Conservation (phyloP, 2,888 invertebrate genomes). For the Bombylius discolor region DNA sequence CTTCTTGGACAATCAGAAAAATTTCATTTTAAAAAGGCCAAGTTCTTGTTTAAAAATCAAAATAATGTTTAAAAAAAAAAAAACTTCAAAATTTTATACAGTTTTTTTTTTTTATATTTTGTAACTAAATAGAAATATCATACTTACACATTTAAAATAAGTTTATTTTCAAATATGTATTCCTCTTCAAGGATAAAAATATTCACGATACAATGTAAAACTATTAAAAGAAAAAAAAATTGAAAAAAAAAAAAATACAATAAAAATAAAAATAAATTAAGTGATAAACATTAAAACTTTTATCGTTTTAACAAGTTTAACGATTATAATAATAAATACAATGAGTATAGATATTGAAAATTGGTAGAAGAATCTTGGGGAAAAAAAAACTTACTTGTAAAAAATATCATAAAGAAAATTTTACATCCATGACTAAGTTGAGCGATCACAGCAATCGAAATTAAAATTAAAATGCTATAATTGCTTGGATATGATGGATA, state of each 20-base stretch:
- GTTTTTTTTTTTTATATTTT: too few relatives aligned
- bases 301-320: too few relatives aligned
- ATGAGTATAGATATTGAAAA: too few relatives aligned
- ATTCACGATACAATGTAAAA: conserved; percentile 47
- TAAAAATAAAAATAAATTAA: not conserved
- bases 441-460: conserved; percentile 56
- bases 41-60: too few relatives aligned
- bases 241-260: not conserved
- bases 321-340: too few relatives aligned
- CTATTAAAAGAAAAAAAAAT: conserved; percentile 9
- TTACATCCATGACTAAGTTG: conserved; percentile 59
- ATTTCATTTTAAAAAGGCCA: too few relatives aligned
- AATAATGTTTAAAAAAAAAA: too few relatives aligned
- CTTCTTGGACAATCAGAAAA: too few relatives aligned
- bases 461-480: conserved; percentile 53
- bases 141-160: conserved; percentile 30
- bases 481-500: conserved; percentile 64
- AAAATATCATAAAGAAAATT: conserved; percentile 47
- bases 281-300: too few relatives aligned
- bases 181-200: conserved; percentile 41
- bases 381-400: conserved; percentile 35
- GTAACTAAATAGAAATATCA: not conserved
- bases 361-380: not conserved
- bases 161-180: conserved; percentile 44
- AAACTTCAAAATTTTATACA: too few relatives aligned